Base-by-base conservation (phyloP, 53 echinoderm and acorn worm genomes). In the Apostichopus leukothele region DNA sequence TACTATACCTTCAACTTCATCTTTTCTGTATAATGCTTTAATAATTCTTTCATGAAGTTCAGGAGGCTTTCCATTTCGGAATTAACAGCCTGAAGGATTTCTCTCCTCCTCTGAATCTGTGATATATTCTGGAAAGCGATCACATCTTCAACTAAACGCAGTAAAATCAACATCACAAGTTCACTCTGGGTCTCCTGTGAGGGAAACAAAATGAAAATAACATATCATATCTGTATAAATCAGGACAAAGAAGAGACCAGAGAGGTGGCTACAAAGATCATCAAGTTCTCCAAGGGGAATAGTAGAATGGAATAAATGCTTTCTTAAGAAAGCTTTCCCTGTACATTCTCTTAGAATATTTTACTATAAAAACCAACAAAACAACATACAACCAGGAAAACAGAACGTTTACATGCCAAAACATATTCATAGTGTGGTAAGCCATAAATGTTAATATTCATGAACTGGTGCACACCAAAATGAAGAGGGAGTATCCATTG, bases 81-180 rank as follows among this genome's bases (percentile, higher is more conserved):
- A 57, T 89, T 91, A 59, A 99, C 52, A 21, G 94, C 99, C 85
- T 94, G 93, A 20, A 89, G 79, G 75, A 99, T 88, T 80, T 99
- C 99, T 74, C 90, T 93, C 26, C 91, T 80, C 71, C 96, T 84
- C 61, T 93, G 86, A 55, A 25, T 91, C 74, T 91, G 90, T 52
- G 93, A 91, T n/a, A 99, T 74, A 74, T 91, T 99, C 68, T 96
- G 94, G 88, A 94, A 99, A 22, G 94, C 53, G 10, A 99, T 94
- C 51, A 96, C 93, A 75, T 99, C 99, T 78, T 99, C 99, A 9
- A 95, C 99, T n/a, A 99, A 83, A 18, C 99, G 91, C 55, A 98
- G 79, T 66, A 99, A 78, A 61, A 99, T 92, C 52, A 99, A 93
- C n/a, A 99, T 89, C 13, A 99, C 99, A 60, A 99, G 91, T 67